These are phyloP conservation scores for Passer domesticus DNA, from an alignment of 2,113 vertebrate genomes.

Conservation along the genomic window DNA sequence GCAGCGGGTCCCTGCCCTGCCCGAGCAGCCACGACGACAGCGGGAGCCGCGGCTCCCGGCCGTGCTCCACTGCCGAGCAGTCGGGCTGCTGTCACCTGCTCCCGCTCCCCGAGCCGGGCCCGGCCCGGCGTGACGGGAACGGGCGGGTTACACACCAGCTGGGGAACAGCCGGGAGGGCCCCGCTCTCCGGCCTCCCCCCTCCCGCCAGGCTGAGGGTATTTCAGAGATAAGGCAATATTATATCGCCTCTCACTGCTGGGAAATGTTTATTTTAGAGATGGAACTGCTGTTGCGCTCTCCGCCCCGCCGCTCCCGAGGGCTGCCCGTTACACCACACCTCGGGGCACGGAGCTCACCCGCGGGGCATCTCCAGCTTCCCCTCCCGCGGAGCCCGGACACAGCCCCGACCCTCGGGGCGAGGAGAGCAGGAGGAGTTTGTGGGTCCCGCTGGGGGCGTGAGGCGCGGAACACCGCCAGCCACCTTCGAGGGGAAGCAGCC, in stretches of 20 bases:
- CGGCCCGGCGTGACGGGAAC: background rate
- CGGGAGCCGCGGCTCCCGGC: background rate
- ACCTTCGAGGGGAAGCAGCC: background rate
- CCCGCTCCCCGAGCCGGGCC: background rate
- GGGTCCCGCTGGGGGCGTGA: background rate
- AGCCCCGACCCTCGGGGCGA: background rate
- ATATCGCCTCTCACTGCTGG: background rate
- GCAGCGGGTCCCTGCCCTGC: background rate
- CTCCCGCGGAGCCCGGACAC: background rate
- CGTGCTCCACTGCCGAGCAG: accelerated
- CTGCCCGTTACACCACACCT: background rate
- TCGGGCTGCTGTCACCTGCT: accelerated
- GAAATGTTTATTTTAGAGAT: background rate
- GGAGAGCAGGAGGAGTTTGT: background rate
- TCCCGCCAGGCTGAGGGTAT: background rate
- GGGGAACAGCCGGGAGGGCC: background rate
- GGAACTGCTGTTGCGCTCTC: background rate
- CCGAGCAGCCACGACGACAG: background rate
- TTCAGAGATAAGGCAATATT: background rate
- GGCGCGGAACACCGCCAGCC: background rate
- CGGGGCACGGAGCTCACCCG: background rate
- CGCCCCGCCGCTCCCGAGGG: background rate
- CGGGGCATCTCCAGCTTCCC: background rate
- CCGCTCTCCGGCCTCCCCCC: background rate
- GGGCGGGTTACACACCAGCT: background rate